A percentile compares a stretch with the other conserved stretches of the same genome.
Conservation (phyloP, 2,113 vertebrate species). For the Ophthalmolycus amberensis region DNA sequence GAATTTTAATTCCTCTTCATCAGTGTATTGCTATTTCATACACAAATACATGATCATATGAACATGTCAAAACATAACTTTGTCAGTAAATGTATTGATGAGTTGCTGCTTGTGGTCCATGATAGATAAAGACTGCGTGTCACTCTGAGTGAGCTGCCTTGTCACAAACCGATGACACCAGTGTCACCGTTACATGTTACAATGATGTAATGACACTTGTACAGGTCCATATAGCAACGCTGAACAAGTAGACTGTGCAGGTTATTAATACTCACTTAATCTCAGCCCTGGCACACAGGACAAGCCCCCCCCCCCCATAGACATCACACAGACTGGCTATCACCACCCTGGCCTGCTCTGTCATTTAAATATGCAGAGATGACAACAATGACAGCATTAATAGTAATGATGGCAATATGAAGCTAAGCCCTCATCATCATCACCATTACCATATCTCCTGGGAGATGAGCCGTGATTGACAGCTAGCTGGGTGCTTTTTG, state of each 20-base stretch:
- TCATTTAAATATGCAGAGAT: slow-evolving; percentile 79
- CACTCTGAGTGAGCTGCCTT: slow-evolving; percentile 18
- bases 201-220: slow-evolving; percentile 63
- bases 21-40: neutral
- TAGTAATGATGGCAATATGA: slow-evolving; percentile 82
- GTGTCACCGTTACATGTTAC: slow-evolving; percentile 51
- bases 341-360: slow-evolving; percentile 57
- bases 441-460: slow-evolving; percentile 81
- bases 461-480: slow-evolving; percentile 78
- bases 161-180: slow-evolving; percentile 49
- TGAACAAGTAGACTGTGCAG: slow-evolving; percentile 38
- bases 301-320: slow-evolving; percentile 22
- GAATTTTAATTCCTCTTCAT: neutral
- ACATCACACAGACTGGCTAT: slow-evolving; percentile 59
- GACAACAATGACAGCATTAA: slow-evolving; percentile 83
- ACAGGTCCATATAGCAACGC: slow-evolving; percentile 21
- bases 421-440: slow-evolving; percentile 78
- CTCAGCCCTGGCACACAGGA: slow-evolving; percentile 36
- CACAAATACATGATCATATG: neutral
- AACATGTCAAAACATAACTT: neutral
- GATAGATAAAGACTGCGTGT: slow-evolving; percentile 14
- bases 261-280: slow-evolving; percentile 58
- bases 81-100: slow-evolving; percentile 3
- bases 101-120: slow-evolving; percentile 8
- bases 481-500: slow-evolving; percentile 77